Percentiles rank a stretch among this genome's conserved stretches.
Conservation (phyloP, 2,113 vertebrate genomes). For the Aleadryas rufinucha region DNA sequence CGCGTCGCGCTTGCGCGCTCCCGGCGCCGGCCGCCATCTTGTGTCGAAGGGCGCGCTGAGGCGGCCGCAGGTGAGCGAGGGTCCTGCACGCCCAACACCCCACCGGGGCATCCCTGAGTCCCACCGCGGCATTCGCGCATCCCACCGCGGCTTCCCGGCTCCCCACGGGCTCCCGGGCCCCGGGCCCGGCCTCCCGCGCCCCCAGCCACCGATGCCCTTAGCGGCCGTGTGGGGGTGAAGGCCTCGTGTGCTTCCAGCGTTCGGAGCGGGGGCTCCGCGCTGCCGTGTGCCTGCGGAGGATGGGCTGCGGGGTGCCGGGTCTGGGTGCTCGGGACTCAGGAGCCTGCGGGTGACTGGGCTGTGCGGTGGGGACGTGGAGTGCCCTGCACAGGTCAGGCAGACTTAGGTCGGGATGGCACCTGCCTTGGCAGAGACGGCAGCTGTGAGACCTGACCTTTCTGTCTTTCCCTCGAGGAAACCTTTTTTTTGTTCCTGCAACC, state of each 20-base stretch:
- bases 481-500: neutral
- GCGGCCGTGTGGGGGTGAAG: neutral
- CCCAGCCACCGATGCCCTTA: neutral
- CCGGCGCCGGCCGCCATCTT: neutral
- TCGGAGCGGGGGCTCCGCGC: neutral
- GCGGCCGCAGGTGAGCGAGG: neutral
- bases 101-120: neutral
- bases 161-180: too few relatives aligned
- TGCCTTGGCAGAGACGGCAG: neutral
- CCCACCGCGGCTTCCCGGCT: too few relatives aligned
- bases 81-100: rapidly evolving
- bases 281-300: neutral
- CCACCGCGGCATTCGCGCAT: too few relatives aligned
- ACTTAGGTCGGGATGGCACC: rapidly evolving
- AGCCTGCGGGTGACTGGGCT: too few relatives aligned
- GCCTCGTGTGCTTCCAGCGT: neutral
- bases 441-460: neutral
- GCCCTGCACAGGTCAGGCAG: rapidly evolving
- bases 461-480: neutral
- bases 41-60: neutral
- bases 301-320: neutral
- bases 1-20: neutral
- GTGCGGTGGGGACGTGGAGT: too few relatives aligned
- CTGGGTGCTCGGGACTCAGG: neutral
- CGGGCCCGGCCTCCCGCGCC: rapidly evolving